These are phyloP conservation scores for Campopleginae sp. DNA, from an alignment of 2,888 invertebrate genomes.

Conservation along the genomic window DNA sequence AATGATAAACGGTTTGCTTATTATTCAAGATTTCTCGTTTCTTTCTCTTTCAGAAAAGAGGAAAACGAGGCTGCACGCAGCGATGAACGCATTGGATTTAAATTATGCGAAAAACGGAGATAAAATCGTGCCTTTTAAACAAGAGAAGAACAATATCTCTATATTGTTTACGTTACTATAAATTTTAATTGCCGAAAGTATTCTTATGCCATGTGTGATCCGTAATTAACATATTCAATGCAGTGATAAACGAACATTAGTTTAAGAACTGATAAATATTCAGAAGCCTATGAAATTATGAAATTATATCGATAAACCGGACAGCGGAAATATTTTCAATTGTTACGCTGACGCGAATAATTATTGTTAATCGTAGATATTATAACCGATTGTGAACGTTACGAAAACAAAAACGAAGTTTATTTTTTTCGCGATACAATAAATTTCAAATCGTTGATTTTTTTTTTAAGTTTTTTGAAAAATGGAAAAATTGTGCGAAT, in stretches of 20 bases:
- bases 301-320: neutral
- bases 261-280: slow-evolving; percentile 10
- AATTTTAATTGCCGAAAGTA: slow-evolving; percentile 47
- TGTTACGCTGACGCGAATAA: slow-evolving; percentile 33
- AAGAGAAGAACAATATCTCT: slow-evolving; percentile 46
- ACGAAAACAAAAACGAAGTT: neutral
- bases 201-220: slow-evolving; percentile 49
- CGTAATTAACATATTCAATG: slow-evolving; percentile 34
- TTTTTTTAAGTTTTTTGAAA: too few relatives aligned
- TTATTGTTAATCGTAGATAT: slow-evolving; percentile 1
- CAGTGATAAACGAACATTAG: slow-evolving; percentile 27
- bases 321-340: slow-evolving; percentile 50
- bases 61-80: slow-evolving; percentile 34
- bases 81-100: slow-evolving; percentile 13
- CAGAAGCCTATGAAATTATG: slow-evolving; percentile 15
- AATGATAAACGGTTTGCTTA: neutral
- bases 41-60: neutral
- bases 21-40: neutral
- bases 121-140: slow-evolving; percentile 61
- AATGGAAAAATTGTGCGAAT: too few relatives aligned
- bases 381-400: slow-evolving; percentile 3
- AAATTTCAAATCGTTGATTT: neutral
- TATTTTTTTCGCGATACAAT: neutral
- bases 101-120: slow-evolving; percentile 2
- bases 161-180: slow-evolving; percentile 47